Percentiles rank a stretch among this genome's conserved stretches.
These are phyloP conservation scores for Hydractinia echinata DNA, from an alignment of 30 jellyfish, hydroid and myxozoan genomes.

Conservation along the genomic window DNA sequence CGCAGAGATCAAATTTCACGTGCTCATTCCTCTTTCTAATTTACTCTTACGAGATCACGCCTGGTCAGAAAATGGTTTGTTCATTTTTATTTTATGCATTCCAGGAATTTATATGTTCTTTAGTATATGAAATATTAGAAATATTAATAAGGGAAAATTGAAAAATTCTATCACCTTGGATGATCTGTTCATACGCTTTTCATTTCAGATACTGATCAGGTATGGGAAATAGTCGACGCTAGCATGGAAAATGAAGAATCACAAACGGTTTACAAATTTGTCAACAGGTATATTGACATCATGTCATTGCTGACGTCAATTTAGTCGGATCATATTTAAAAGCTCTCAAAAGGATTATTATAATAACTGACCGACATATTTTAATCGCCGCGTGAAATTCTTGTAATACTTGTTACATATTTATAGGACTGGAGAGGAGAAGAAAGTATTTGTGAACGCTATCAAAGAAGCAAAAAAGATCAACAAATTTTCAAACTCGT, in stretches of 20 bases:
- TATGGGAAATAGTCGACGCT: constrained; percentile 91
- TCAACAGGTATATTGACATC: constrained; percentile 47
- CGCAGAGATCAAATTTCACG: constrained; percentile 60
- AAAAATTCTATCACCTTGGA: too few relatives aligned
- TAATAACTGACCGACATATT: background rate
- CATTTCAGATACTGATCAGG: constrained; percentile 61
- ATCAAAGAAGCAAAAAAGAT: constrained; percentile 77
- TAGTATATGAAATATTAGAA: too few relatives aligned
- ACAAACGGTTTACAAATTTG: constrained; percentile 69
- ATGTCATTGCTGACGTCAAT: constrained; percentile 9
- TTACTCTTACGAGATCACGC: constrained; percentile 90
- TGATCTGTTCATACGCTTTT: background rate
- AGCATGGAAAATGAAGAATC: constrained; percentile 59
- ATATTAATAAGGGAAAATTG: too few relatives aligned
- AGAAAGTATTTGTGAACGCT: constrained; percentile 76
- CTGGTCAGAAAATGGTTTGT: constrained; percentile 88
- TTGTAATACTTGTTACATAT: background rate
- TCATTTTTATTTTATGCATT: too few relatives aligned
- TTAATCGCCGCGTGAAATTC: too few relatives aligned
- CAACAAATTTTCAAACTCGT: constrained; percentile 4
- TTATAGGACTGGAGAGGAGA: constrained; percentile 89
- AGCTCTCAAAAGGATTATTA: background rate
- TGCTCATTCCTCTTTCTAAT: constrained; percentile 51
- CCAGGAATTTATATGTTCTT: too few relatives aligned
- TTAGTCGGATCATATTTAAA: too few relatives aligned